These are phyloP conservation scores for Apeltes quadracus DNA, from an alignment of 2,113 vertebrate genomes.

Conservation along the genomic window DNA sequence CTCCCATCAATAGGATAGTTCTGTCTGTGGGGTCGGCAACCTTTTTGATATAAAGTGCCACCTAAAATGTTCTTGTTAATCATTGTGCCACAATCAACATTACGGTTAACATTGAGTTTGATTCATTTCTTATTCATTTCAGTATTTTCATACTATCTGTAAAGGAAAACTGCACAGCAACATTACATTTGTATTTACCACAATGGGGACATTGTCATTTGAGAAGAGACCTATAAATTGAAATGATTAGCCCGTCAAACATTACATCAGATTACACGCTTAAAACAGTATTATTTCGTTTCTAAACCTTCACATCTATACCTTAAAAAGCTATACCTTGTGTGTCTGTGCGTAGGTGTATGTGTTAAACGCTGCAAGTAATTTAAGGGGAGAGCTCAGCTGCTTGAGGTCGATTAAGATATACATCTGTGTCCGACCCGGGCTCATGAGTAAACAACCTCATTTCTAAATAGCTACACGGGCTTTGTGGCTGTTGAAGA, in stretches of 20 bases:
- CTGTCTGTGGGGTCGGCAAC: neutral
- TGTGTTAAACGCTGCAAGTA: neutral
- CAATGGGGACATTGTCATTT: too few relatives aligned
- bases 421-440: slow-evolving; percentile 36
- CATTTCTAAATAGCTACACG: slow-evolving; percentile 26
- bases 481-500: slow-evolving; percentile 20
- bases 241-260: too few relatives aligned
- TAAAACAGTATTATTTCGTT: too few relatives aligned
- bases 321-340: too few relatives aligned
- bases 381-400: slow-evolving; percentile 10
- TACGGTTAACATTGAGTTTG: neutral
- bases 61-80: neutral
- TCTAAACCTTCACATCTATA: too few relatives aligned
- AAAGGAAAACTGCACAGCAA: too few relatives aligned
- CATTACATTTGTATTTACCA: too few relatives aligned
- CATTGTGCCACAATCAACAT: neutral
- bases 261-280: too few relatives aligned
- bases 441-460: slow-evolving; percentile 53
- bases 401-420: slow-evolving; percentile 39
- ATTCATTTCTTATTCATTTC: neutral
- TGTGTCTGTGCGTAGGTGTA: slow-evolving; percentile 4
- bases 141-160: neutral
- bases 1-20: neutral
- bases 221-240: too few relatives aligned
- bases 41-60: neutral